Conservation (phyloP, 2,113 vertebrate species). For the Riparia riparia region DNA sequence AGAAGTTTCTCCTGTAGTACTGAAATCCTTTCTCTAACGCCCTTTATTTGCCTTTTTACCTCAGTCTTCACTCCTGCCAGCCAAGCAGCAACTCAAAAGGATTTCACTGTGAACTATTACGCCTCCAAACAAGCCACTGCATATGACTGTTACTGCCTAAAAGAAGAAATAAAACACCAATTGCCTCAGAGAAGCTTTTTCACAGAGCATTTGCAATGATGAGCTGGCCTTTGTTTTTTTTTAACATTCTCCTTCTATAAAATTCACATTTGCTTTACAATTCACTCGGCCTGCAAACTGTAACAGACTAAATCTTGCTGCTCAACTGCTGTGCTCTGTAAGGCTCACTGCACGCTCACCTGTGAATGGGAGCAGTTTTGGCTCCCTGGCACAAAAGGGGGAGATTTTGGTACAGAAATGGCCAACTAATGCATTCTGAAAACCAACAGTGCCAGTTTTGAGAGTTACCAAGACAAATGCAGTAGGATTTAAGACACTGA, state of each 20-base stretch:
- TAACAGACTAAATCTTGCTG: neutral
- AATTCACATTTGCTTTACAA: neutral
- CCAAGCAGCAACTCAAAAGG: neutral
- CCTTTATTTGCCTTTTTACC: neutral
- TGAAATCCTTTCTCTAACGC: neutral
- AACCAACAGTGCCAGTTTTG: neutral
- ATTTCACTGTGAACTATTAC: neutral
- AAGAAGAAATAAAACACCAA: neutral
- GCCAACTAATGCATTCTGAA: neutral
- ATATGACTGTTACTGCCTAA: neutral
- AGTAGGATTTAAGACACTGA: conserved; percentile 8
- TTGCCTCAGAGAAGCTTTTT: fast-evolving
- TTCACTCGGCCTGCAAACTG: neutral
- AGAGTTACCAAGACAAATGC: neutral
- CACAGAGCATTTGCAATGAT: neutral
- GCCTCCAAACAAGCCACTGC: neutral
- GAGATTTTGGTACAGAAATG: neutral
- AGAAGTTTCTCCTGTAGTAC: neutral
- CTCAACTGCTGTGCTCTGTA: neutral
- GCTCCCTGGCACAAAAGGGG: neutral
- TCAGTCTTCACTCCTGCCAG: neutral
- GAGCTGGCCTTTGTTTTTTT: neutral
- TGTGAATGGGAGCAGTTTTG: neutral
- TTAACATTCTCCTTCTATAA: neutral
- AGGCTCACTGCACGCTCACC: neutral